phyloP scores from a whole-genome alignment of 2,888 invertebrate species.

The Lepidocyrtinus sp. region DNA sequence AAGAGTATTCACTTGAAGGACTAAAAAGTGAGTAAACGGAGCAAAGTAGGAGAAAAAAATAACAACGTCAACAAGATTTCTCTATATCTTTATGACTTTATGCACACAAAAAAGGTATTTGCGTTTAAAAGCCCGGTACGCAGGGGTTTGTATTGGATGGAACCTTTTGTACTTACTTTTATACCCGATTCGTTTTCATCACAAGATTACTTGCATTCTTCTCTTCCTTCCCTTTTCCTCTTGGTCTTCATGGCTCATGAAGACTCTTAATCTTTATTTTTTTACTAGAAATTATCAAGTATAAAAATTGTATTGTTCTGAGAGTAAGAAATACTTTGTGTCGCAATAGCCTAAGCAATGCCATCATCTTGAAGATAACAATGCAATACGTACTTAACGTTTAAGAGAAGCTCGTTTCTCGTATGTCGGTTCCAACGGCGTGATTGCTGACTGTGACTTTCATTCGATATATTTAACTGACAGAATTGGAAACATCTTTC shows the following conservation, averaged over 20 bases:
- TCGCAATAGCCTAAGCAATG: too few species aligned
- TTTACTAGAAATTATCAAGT: slow-evolving; percentile 8
- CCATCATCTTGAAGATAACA: neutral
- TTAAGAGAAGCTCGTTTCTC: slow-evolving; percentile 31
- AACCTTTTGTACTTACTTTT: neutral
- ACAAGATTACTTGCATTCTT: neutral
- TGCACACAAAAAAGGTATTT: slow-evolving; percentile 1
- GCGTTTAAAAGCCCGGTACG: slow-evolving; percentile 6
- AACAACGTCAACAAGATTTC: slow-evolving; percentile 43
- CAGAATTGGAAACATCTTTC: slow-evolving; percentile 56
- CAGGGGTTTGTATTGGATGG: neutral
- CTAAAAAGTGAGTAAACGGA: slow-evolving; percentile 54
- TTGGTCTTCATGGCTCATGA: neutral
- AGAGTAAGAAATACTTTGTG: neutral
- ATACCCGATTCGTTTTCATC: neutral
- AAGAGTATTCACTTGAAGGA: slow-evolving; percentile 22
- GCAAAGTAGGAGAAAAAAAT: slow-evolving; percentile 40
- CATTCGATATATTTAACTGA: slow-evolving; percentile 47
- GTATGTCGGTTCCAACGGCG: slow-evolving; percentile 56
- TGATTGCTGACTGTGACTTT: slow-evolving; percentile 45
- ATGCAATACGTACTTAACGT: slow-evolving; percentile 4
- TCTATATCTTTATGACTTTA: slow-evolving; percentile 26
- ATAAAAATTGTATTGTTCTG: neutral
- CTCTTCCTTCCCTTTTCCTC: neutral
- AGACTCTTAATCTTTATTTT: slow-evolving; percentile 5